Conservation (phyloP, 2,797 vertebrate species). For the Chelidonichthys spinosus region DNA sequence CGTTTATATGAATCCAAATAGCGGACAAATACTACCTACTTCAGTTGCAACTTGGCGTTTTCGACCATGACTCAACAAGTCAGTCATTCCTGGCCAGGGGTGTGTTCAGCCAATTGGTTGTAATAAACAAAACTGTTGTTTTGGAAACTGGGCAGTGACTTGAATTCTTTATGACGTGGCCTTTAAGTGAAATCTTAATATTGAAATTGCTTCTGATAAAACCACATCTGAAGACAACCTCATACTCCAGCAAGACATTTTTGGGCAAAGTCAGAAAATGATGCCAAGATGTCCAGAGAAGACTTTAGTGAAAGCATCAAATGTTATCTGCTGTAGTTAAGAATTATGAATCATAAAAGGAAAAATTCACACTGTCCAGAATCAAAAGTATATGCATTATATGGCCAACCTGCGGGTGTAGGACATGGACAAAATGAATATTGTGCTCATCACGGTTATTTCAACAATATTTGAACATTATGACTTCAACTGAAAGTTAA, state of each 20-base stretch:
- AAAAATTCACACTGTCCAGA: neutral
- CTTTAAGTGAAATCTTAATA: constrained; percentile 22
- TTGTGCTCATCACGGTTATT: too few relatives aligned
- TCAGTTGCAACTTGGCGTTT: neutral
- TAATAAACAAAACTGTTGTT: constrained; percentile 30
- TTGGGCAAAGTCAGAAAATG: neutral
- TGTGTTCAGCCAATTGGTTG: neutral
- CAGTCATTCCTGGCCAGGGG: constrained; percentile 3
- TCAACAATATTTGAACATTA: neutral
- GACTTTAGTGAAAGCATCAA: neutral
- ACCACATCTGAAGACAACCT: constrained; percentile 3
- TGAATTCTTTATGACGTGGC: constrained; percentile 19
- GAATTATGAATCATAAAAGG: neutral
- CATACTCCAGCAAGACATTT: neutral
- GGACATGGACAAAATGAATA: too few relatives aligned
- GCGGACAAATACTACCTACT: neutral
- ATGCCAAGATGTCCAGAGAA: neutral
- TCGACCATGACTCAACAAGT: neutral
- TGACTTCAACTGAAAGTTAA: neutral
- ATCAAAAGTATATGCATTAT: neutral
- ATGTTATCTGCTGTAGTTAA: neutral
- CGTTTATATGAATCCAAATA: neutral
- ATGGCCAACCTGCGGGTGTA: neutral
- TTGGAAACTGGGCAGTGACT: constrained; percentile 23
- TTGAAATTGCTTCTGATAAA: constrained; percentile 8